Evolutionary conservation across 1,140 invertebrate species (phyloP), one percentile per base, ranked within the genome.

Genomic region (Lasioglossum albipes): DNA sequence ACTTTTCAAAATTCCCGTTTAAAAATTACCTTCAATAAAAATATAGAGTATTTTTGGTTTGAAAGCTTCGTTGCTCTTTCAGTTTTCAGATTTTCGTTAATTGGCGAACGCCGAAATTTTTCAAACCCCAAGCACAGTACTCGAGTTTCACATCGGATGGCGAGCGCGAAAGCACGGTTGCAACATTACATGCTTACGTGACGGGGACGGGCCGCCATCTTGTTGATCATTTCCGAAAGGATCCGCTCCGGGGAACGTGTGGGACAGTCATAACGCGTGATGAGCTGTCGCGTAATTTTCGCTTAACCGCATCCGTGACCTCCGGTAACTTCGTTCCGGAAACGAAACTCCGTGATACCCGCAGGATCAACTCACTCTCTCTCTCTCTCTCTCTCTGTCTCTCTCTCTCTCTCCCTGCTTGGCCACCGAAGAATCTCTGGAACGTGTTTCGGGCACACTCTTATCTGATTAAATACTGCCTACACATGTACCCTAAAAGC

Each of bases 211-310:
- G 52, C 16, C 42, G 52, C 62, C 41, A 54, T 71, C 68, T 57
- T 31, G 61, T 10, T 16, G 49, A 49, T 45, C 49, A 22, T 72
- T 79, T 79, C 69, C 77, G 69, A 54, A 64, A 79, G 18, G 36
- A 22, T 54, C 49, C n/a, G 6, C 49, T 57, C 6, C 69, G 22
- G 22, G 78, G 27, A 67, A 74, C 52, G 71, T 68, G 54, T 16
- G 27, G 65, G 65, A 74, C 57, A 62, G 75, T 59, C 54, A 42
- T 77, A 67, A 73, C 52, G 52, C 64, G 78, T 67, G 54, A 80
- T 80, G 78, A 67, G 41, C 71, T 74, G 78, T 80, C 71, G 54
- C 62, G 71, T 79, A 83, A 79, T 79, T 83, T 74, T 72, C 31
- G 57, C 36, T 79, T 59, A 83, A 83, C 66, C 41, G 59, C 52